A percentile compares a stretch with the other conserved stretches of the same genome.
phyloP scores from a whole-genome alignment of 1,140 invertebrate species.

The Cardiocondyla obscurior region DNA sequence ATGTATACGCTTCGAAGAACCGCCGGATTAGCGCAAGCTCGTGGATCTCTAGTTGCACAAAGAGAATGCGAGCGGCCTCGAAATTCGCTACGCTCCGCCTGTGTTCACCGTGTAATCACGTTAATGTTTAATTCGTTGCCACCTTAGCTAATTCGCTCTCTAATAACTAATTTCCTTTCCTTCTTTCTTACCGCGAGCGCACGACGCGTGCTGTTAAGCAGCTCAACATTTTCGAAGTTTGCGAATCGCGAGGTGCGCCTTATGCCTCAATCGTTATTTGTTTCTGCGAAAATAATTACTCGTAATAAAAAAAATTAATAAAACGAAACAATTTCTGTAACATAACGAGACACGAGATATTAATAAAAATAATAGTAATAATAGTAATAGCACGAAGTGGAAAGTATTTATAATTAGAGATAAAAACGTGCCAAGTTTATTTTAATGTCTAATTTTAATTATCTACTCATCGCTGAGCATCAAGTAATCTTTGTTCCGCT shows the following conservation, averaged over 20 bases:
- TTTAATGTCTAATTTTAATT: constrained; percentile 61
- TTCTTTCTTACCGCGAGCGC: constrained; percentile 22
- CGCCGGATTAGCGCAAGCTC: constrained; percentile 63
- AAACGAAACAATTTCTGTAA: not conserved
- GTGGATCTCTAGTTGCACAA: constrained; percentile 68
- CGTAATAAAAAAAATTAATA: no score
- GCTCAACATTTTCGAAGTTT: not conserved
- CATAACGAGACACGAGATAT: not conserved
- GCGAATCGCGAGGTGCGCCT: not conserved
- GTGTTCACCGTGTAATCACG: constrained; percentile 58
- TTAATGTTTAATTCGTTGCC: constrained; percentile 67
- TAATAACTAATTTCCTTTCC: constrained; percentile 35
- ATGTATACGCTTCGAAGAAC: constrained; percentile 58
- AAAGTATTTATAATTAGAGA: not conserved
- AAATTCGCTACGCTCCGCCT: constrained; percentile 53
- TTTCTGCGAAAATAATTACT: not conserved
- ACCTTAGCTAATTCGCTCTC: constrained; percentile 57
- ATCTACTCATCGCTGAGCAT: constrained; percentile 39
- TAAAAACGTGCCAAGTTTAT: not conserved
- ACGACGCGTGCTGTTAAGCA: constrained; percentile 55
- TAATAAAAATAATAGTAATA: not conserved
- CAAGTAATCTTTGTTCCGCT: constrained; percentile 74
- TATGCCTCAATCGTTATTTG: not conserved
- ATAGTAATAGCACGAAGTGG: not conserved
- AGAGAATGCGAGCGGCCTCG: constrained; percentile 65